Evolutionary conservation across 2,797 vertebrate genomes (phyloP).

Genomic region (Chromobotia macracanthus): DNA sequence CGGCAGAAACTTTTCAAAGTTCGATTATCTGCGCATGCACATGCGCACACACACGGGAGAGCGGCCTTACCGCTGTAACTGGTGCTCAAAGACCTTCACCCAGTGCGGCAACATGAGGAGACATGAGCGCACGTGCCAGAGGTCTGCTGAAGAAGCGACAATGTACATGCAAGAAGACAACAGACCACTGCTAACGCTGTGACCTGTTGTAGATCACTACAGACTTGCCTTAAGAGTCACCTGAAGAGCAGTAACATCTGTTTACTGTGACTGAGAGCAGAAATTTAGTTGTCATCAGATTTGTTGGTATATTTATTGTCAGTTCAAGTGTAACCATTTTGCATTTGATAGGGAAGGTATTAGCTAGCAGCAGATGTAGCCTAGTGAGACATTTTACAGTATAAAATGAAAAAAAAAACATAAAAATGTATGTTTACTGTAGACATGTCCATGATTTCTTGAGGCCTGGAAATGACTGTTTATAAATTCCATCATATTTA

Average conservation of each 20-base stretch:
- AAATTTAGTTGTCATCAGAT: background rate
- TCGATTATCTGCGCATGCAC: conserved; percentile 79
- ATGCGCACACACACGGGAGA: conserved; percentile 80
- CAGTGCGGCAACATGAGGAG: conserved; percentile 78
- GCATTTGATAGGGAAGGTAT: too few species aligned
- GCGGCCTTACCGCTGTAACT: conserved; percentile 77
- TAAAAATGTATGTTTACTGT: background rate
- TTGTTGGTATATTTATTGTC: background rate
- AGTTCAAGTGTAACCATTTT: background rate
- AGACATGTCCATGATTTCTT: too few species aligned
- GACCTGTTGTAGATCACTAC: conserved; percentile 63
- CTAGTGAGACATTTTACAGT: too few species aligned
- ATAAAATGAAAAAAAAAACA: too few species aligned
- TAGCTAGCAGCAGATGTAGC: too few species aligned
- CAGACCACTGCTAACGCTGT: conserved; percentile 61
- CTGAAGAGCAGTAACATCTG: conserved; percentile 21
- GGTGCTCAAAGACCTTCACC: conserved; percentile 80
- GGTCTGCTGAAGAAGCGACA: conserved; percentile 78
- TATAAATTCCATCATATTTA: background rate
- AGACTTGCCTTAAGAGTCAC: conserved; percentile 70
- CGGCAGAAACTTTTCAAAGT: conserved; percentile 79
- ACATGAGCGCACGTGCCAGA: conserved; percentile 76
- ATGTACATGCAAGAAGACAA: conserved; percentile 68
- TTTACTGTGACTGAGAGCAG: background rate
- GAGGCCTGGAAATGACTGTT: too few species aligned